A percentile compares a stretch with the other conserved stretches of the same genome.
These are phyloP conservation scores for Chrysaora quinquecirrha DNA, from an alignment of 30 jellyfish, hydroid and myxozoan species.

Conservation along the genomic window DNA sequence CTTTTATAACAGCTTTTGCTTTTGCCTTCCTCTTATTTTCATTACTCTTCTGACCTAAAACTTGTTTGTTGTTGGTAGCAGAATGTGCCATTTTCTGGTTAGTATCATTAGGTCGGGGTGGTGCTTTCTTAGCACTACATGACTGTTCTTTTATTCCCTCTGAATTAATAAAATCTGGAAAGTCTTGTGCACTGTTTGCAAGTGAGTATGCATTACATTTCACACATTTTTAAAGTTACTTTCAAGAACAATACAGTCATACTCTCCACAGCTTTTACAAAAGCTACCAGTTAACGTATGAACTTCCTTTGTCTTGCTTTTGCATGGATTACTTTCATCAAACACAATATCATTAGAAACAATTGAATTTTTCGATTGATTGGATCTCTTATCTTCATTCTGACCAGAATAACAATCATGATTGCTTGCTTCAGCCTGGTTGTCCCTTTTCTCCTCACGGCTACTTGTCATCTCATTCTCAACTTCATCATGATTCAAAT, in stretches of 20 bases:
- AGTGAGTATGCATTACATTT: neutral
- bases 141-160: neutral
- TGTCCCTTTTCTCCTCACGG: no score
- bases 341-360: no score
- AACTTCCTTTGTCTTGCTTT: no score
- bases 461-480: no score
- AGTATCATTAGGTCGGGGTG: neutral
- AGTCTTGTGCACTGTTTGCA: neutral
- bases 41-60: neutral
- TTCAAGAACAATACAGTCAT: neutral
- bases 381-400: no score
- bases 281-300: neutral
- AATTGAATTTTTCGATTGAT: no score
- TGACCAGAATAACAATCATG: no score
- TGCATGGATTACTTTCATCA: no score
- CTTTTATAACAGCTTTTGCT: conserved; percentile 44
- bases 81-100: neutral
- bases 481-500: no score
- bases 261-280: neutral
- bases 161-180: neutral
- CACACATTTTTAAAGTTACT: neutral
- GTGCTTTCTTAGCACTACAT: neutral
- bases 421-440: no score
- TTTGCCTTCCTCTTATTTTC: conserved; percentile 1
- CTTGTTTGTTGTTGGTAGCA: neutral